A percentile compares a stretch with the other conserved stretches of the same genome.
These are phyloP conservation scores for Leucopternis melanops DNA, from an alignment of 2,113 vertebrate species.

Conservation along the genomic window DNA sequence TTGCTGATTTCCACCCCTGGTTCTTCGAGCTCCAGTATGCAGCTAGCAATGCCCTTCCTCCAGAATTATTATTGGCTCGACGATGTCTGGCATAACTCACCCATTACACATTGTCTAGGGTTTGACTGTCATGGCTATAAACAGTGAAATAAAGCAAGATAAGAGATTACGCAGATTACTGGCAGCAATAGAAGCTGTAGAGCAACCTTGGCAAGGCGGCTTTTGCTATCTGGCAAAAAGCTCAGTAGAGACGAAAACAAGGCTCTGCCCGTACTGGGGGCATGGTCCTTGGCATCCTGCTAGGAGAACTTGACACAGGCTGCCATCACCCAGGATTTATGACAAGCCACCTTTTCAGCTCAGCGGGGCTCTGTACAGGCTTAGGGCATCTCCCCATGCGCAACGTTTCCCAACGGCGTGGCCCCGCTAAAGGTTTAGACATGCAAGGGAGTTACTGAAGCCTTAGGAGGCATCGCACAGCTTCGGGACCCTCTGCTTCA, in stretches of 20 bases:
- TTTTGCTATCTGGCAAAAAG: slow-evolving; percentile 30
- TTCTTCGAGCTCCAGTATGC: neutral
- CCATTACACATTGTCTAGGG: slow-evolving; percentile 41
- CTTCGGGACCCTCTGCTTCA: neutral
- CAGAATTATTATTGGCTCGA: neutral
- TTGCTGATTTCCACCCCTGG: neutral
- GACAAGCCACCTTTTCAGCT: neutral
- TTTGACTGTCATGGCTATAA: slow-evolving; percentile 9
- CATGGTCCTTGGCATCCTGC: neutral
- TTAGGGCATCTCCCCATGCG: neutral
- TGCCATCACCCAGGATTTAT: neutral
- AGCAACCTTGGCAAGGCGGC: slow-evolving; percentile 39
- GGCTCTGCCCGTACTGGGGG: neutral
- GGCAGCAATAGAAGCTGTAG: slow-evolving; percentile 8
- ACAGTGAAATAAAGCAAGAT: slow-evolving; percentile 13
- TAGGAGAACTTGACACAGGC: neutral
- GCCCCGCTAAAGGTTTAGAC: neutral
- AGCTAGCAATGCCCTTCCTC: neutral
- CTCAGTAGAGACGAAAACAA: slow-evolving; percentile 14
- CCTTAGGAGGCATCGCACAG: neutral
- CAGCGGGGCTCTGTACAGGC: neutral
- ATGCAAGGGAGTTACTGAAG: neutral
- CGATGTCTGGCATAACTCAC: slow-evolving; percentile 8
- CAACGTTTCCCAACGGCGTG: accelerated
- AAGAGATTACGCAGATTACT: slow-evolving; percentile 40